Conservation (phyloP, 2,797 vertebrate species). For the Agapornis canus region DNA sequence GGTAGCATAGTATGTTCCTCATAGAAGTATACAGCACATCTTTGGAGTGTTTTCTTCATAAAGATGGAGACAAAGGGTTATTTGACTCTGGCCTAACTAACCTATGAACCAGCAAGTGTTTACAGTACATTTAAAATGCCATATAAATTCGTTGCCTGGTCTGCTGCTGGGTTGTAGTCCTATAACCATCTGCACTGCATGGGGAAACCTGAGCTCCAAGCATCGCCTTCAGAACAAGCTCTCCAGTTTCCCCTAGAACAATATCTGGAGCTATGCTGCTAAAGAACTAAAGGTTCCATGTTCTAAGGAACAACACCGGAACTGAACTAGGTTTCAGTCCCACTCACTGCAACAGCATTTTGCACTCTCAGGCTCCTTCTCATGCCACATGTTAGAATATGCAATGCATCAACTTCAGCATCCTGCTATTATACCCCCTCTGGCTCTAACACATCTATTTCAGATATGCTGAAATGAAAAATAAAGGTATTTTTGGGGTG, state of each 20-base stretch:
- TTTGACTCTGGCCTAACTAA: neutral
- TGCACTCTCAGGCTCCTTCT: neutral
- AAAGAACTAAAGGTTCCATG: neutral
- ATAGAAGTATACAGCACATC: neutral
- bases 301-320: neutral
- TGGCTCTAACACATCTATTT: neutral
- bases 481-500: neutral
- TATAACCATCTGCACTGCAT: neutral
- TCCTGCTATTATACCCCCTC: neutral
- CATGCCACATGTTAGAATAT: accelerated
- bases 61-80: neutral
- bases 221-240: neutral
- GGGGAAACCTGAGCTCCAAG: neutral
- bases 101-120: neutral
- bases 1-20: neutral
- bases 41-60: neutral
- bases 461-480: neutral
- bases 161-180: neutral
- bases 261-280: neutral
- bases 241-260: neutral
- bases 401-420: neutral
- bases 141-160: neutral
- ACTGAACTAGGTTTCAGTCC: neutral
- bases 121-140: neutral
- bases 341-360: neutral